Percentiles rank a stretch among this genome's conserved stretches.
phyloP scores from a whole-genome alignment of 2,888 invertebrate genomes.

The Trichogramma dendrolimi region DNA sequence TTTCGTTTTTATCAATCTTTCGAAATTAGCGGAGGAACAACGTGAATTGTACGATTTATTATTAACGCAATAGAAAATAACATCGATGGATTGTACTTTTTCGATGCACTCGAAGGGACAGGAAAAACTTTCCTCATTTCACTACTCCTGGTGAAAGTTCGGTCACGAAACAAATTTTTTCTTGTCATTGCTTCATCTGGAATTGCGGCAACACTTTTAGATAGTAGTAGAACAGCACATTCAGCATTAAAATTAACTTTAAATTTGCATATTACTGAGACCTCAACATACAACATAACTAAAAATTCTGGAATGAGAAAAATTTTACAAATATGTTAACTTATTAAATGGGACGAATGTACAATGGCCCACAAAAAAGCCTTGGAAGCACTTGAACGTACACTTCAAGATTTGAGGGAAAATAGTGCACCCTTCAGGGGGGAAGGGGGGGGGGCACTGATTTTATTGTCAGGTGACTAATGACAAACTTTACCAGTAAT shows the following conservation, averaged over 20 bases:
- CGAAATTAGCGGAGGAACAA: constrained; percentile 27
- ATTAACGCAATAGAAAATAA: constrained; percentile 31
- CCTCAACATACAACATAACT: constrained; percentile 41
- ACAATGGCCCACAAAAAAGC: constrained; percentile 11
- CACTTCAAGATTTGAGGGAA: constrained; percentile 26
- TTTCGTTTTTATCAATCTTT: constrained; percentile 26
- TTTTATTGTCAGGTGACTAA: constrained; percentile 36
- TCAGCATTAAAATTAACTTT: constrained; percentile 46
- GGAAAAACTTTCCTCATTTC: constrained; percentile 49
- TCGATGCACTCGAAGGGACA: constrained; percentile 42
- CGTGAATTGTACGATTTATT: constrained; percentile 25
- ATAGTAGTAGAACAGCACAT: constrained; percentile 47
- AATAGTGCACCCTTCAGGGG: constrained; percentile 30
- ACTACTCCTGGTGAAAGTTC: constrained; percentile 42
- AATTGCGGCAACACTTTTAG: constrained; percentile 51
- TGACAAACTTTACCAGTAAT: constrained; percentile 36
- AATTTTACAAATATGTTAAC: constrained; percentile 37
- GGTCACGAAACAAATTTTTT: constrained; percentile 36
- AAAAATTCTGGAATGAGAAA: constrained; percentile 34
- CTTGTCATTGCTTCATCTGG: constrained; percentile 50
- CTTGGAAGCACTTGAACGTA: constrained; percentile 6
- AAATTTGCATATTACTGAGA: constrained; percentile 36
- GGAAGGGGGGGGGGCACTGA: constrained; percentile 29
- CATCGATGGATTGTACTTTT: constrained; percentile 32
- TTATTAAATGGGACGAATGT: constrained; percentile 49